Evolutionary conservation across 1,140 invertebrate genomes (phyloP).

Genomic region (Lordiphosa mommai): DNA sequence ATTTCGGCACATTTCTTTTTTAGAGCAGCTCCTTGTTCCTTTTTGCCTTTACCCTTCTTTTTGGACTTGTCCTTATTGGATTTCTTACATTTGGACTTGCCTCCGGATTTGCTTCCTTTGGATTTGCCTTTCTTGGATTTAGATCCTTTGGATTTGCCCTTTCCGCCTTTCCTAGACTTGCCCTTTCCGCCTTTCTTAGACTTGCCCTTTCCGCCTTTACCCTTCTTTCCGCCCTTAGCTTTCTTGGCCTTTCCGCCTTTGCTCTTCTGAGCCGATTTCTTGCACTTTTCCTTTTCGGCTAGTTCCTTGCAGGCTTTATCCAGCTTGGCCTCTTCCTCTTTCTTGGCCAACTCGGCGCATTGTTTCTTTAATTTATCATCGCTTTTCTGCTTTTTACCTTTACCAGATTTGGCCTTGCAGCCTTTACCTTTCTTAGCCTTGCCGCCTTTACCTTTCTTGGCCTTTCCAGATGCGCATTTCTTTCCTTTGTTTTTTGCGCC

Average conservation of each 20-base stretch:
- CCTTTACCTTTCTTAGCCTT: too few relatives aligned
- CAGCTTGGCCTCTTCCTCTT: too few relatives aligned
- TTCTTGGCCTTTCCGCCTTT: neutral
- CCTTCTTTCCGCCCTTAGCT: neutral
- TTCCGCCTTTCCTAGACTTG: neutral
- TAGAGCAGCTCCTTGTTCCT: neutral
- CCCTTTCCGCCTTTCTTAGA: constrained; percentile 1
- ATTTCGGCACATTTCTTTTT: constrained; percentile 1
- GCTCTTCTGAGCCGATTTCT: constrained; percentile 1
- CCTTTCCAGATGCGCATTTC: neutral
- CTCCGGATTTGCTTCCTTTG: too few relatives aligned
- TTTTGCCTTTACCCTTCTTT: constrained; percentile 1
- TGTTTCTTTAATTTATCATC: neutral
- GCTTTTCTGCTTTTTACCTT: too few relatives aligned
- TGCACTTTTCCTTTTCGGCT: neutral
- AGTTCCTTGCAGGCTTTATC: constrained; percentile 7
- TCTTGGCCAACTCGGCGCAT: too few relatives aligned
- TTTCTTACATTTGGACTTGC: too few relatives aligned
- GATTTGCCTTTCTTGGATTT: constrained; percentile 12
- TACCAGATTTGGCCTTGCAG: too few relatives aligned
- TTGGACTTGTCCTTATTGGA: neutral
- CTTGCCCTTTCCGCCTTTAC: neutral
- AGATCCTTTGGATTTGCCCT: too few relatives aligned
- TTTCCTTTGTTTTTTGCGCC: neutral
- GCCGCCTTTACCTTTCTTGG: too few relatives aligned